Percentiles rank a stretch among this genome's conserved stretches.
These are phyloP conservation scores for Steatornis caripensis DNA, from an alignment of 2,113 vertebrate genomes.

Conservation along the genomic window DNA sequence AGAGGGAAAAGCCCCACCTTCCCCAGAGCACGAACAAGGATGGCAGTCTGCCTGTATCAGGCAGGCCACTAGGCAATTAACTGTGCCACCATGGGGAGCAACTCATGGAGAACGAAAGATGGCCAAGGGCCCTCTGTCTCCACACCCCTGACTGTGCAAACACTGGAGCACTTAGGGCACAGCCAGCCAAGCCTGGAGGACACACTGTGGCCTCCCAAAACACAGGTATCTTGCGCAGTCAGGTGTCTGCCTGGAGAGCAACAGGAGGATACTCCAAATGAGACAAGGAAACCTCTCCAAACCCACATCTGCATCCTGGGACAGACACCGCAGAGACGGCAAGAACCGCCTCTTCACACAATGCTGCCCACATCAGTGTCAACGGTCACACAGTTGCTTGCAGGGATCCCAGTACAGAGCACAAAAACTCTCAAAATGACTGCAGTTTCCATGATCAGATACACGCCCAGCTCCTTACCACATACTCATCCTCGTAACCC, in stretches of 20 bases:
- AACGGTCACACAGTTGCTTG: not conserved
- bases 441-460: not conserved
- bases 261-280: not conserved
- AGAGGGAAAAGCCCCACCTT: not conserved
- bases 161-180: not conserved
- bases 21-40: not conserved
- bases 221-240: not conserved
- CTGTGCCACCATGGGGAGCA: not conserved
- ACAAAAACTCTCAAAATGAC: not conserved
- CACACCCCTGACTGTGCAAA: not conserved
- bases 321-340: not conserved
- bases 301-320: not conserved
- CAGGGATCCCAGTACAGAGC: not conserved
- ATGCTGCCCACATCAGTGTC: not conserved
- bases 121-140: not conserved
- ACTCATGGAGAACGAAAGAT: not conserved
- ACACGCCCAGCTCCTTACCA: constrained; percentile 69
- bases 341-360: not conserved
- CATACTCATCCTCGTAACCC: constrained; percentile 83
- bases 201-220: not conserved
- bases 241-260: not conserved
- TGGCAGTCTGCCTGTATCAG: not conserved
- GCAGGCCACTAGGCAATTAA: not conserved
- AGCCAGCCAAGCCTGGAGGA: not conserved
- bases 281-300: constrained; percentile 5